These are phyloP conservation scores for Hypsibius dujardini DNA, from an alignment of 1,140 invertebrate species.

Conservation along the genomic window DNA sequence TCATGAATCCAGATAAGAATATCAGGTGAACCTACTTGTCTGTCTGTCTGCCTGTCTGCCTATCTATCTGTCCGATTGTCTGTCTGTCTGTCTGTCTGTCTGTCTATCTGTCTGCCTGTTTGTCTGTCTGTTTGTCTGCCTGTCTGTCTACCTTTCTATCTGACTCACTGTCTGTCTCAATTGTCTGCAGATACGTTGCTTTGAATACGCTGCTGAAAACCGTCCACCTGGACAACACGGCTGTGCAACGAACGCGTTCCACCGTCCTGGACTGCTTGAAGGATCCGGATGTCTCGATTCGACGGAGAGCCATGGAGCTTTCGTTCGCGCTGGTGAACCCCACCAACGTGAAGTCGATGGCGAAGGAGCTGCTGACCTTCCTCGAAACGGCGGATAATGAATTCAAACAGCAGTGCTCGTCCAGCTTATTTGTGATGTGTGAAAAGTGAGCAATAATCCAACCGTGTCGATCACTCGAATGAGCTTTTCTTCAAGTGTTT, in stretches of 20 bases:
- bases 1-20: slow-evolving; percentile 98
- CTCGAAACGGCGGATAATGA: slow-evolving; percentile 86
- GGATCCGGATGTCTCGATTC: slow-evolving; percentile 67
- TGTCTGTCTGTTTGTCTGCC: background rate
- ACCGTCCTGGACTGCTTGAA: slow-evolving; percentile 96
- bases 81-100: background rate
- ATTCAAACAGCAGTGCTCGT: slow-evolving; percentile 92
- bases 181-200: slow-evolving; percentile 58
- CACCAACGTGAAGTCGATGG: slow-evolving; percentile 84
- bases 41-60: no score
- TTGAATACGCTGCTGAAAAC: slow-evolving; percentile 90
- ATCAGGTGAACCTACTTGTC: slow-evolving; percentile 65
- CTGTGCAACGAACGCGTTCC: slow-evolving; percentile 87
- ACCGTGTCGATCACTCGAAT: no score
- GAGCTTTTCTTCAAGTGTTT: no score
- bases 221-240: slow-evolving; percentile 86
- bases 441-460: no score
- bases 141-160: no score
- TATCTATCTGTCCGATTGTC: no score
- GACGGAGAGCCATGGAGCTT: slow-evolving; percentile 82
- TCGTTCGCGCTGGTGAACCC: slow-evolving; percentile 91
- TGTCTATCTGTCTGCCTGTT: background rate
- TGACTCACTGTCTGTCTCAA: background rate
- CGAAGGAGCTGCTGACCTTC: slow-evolving; percentile 84
- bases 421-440: slow-evolving; percentile 88